Percentiles rank a stretch among this genome's conserved stretches.
phyloP scores from a whole-genome alignment of 2,113 vertebrate genomes.

The Sterrhoptilus dennistouni region DNA sequence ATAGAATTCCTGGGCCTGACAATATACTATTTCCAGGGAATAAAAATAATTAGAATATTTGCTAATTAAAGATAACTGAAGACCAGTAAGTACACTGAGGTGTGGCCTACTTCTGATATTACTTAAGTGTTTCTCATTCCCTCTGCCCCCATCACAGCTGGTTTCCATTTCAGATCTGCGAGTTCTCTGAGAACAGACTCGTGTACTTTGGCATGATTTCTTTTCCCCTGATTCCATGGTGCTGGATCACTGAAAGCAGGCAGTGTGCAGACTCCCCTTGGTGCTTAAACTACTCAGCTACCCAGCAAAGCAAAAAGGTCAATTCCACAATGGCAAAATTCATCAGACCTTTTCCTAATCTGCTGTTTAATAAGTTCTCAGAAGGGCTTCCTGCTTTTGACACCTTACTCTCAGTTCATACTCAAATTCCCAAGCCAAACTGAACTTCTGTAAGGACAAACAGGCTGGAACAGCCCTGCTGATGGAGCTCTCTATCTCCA shows the following conservation, averaged over 20 bases:
- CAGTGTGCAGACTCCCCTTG: neutral
- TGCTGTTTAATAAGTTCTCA: neutral
- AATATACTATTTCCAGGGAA: neutral
- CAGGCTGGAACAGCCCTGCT: neutral
- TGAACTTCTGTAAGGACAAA: neutral
- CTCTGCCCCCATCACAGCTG: neutral
- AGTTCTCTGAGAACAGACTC: neutral
- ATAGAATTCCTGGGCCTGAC: neutral
- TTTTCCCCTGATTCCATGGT: neutral
- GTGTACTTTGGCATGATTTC: neutral
- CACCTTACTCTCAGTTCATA: neutral
- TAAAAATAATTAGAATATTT: neutral
- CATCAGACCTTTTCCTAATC: neutral
- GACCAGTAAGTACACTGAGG: neutral
- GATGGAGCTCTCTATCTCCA: neutral
- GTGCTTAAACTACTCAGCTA: neutral
- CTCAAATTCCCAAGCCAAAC: neutral
- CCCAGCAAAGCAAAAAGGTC: neutral
- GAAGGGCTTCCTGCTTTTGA: neutral
- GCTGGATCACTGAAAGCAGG: neutral
- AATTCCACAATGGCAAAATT: neutral
- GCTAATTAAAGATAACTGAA: neutral
- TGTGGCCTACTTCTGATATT: neutral
- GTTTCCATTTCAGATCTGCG: neutral
- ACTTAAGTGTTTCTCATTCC: neutral